Percentiles rank a stretch among this genome's conserved stretches.
These are phyloP conservation scores for Epinotia ramella DNA, from an alignment of 2,888 invertebrate genomes.

Conservation along the genomic window DNA sequence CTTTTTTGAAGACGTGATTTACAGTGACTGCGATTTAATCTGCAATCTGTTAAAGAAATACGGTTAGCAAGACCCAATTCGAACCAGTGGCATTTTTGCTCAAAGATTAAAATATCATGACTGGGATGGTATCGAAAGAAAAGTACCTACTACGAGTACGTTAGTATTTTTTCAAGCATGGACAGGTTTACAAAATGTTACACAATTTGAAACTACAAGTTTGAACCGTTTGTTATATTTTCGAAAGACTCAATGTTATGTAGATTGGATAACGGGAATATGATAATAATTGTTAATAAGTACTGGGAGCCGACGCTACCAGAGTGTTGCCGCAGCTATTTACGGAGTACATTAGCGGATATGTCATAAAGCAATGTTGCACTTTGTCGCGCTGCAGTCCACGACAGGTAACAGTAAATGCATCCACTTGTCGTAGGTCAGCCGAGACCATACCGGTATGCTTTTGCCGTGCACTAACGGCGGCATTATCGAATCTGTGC, in stretches of 20 bases:
- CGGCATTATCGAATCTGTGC: constrained; percentile 63
- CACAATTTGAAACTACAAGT: not conserved
- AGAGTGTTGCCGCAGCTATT: constrained; percentile 29
- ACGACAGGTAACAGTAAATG: constrained; percentile 46
- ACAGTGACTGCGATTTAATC: constrained; percentile 47
- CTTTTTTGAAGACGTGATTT: constrained; percentile 56
- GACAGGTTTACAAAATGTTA: not conserved
- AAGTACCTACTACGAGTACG: not conserved
- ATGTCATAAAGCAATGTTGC: constrained; percentile 49
- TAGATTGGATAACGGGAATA: not conserved
- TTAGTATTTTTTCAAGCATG: not conserved
- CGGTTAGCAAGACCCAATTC: constrained; percentile 20
- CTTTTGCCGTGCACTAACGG: constrained; percentile 55
- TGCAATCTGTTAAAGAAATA: constrained; percentile 39
- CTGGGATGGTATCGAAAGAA: not conserved
- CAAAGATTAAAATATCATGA: not conserved
- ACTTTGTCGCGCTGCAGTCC: constrained; percentile 49
- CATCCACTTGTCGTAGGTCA: constrained; percentile 56
- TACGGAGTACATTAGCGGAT: constrained; percentile 46
- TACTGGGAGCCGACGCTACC: not conserved
- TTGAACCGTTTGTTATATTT: not conserved
- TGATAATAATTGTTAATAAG: constrained; percentile 2
- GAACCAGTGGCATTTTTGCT: constrained; percentile 4
- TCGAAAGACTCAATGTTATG: not conserved
- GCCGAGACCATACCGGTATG: constrained; percentile 58